Evolutionary conservation across 1,140 invertebrate genomes (phyloP).

Genomic region (Leucophenga varia): DNA sequence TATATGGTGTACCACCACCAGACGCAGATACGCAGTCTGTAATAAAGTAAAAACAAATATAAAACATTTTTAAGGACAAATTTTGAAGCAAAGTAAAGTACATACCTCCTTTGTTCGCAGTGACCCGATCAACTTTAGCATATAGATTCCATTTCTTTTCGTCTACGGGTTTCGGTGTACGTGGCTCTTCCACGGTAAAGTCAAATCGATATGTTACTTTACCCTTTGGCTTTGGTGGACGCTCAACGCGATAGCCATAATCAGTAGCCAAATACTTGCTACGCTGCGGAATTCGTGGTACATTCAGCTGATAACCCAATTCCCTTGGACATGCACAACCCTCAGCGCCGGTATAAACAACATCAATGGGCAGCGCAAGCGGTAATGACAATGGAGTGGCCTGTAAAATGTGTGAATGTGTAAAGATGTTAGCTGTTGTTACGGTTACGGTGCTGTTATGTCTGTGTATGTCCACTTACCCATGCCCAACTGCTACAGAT

Average conservation of each 20-base stretch:
- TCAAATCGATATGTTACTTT: conserved; percentile 50
- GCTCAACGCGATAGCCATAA: conserved; percentile 45
- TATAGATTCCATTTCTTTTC: conserved; percentile 33
- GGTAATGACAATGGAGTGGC: too few species aligned
- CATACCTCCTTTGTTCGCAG: conserved; percentile 36
- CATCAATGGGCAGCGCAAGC: conserved; percentile 33
- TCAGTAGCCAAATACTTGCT: conserved; percentile 24
- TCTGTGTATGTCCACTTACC: not conserved
- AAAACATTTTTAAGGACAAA: too few species aligned
- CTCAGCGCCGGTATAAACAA: conserved; percentile 41
- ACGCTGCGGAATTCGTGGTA: conserved; percentile 29
- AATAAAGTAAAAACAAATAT: not conserved
- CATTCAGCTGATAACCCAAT: conserved; percentile 41
- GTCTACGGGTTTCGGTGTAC: conserved; percentile 26
- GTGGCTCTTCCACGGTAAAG: conserved; percentile 43
- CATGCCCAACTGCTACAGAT: too few species aligned
- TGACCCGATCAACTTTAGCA: conserved; percentile 42
- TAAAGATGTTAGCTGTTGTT: conserved; percentile 5
- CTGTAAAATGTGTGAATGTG: not conserved
- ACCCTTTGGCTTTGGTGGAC: conserved; percentile 38
- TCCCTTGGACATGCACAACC: conserved; percentile 39
- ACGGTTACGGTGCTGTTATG: not conserved
- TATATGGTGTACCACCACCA: not conserved
- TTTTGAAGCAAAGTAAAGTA: too few species aligned
- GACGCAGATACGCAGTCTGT: conserved; percentile 28